Percentiles rank a stretch among this genome's conserved stretches.
Evolutionary conservation across 2,797 vertebrate species (phyloP).

Genomic region (Eulemur coronatus): DNA sequence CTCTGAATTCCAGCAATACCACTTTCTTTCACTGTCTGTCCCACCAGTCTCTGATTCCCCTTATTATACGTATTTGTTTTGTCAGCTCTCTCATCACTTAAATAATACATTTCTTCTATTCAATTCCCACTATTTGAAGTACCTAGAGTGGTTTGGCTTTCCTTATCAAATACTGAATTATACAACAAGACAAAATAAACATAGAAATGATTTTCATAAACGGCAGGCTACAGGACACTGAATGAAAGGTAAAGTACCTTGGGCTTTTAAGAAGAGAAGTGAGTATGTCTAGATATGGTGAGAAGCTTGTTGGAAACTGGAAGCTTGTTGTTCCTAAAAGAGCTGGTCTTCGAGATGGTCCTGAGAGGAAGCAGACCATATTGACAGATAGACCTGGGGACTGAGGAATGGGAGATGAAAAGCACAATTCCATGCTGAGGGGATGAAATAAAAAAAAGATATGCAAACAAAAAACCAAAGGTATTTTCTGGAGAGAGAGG

Average conservation of each 20-base stretch:
- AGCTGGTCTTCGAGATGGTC: neutral
- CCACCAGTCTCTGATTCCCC: neutral
- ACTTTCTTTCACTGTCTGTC: neutral
- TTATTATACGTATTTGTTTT: neutral
- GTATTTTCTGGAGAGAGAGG: neutral
- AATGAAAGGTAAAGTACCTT: neutral
- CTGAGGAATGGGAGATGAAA: neutral
- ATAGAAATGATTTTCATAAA: conserved; percentile 3
- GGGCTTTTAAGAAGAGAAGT: neutral
- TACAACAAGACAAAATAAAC: neutral
- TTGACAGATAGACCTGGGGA: neutral
- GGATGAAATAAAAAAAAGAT: neutral
- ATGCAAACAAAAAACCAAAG: neutral
- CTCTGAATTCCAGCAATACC: neutral
- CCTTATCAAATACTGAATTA: neutral
- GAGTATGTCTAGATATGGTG: neutral
- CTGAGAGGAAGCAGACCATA: neutral
- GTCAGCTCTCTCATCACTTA: neutral
- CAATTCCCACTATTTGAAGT: neutral
- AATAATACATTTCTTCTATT: neutral
- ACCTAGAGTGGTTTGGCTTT: neutral
- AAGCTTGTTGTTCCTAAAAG: neutral
- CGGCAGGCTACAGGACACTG: neutral
- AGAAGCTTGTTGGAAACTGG: neutral
- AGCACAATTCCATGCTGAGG: neutral